Evolutionary conservation across 2,888 invertebrate genomes (phyloP), one percentile per base, ranked within the genome.

Genomic region (Steromphala cineraria): DNA sequence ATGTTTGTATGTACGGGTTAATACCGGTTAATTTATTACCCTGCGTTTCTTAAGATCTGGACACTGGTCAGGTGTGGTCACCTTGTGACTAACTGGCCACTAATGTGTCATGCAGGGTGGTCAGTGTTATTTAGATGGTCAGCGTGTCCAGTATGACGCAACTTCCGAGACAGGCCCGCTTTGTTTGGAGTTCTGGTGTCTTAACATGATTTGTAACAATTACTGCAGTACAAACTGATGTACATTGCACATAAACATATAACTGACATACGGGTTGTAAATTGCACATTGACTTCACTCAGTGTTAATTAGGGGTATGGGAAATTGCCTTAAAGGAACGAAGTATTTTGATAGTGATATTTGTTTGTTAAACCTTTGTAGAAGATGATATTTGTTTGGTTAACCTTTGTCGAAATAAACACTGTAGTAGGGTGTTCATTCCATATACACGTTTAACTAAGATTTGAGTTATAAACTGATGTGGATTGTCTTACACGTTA

Each of bases 21-120:
- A 71, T 31, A 19, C 71, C 31, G 71, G 71, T 71, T 71, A 36
- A 71, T 71, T 71, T 71, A 71, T 71, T 71, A 40, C 71, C 28
- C 36, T 19, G 40, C 28, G 62, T 24, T n/a, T 28, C 62, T 62
- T 62, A 62, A 21, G 62, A 62, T 62, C 71, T 56, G n/a, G 71
- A 36, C 36, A 71, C 36, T 71, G 40, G 40, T 40, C 71, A 36
- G 71, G 40, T 10, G 31, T 71, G 71, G 71, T 71, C 71, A 71
- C 40, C 40, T 17, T 71, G 71, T 71, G 71, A 71, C 40, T 36
- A 40, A 71, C 71, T 71, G 71, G n/a, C 71, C 71, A 19, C 71
- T 71, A 40, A 71, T 71, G 71, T 71, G 71, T 71, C 71, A 71
- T 40, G 31, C 28, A 3, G 24, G 13, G 62, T 62, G 62, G 28